Evolutionary conservation across 2,113 vertebrate species (phyloP).

Genomic region (Callipepla californica): DNA sequence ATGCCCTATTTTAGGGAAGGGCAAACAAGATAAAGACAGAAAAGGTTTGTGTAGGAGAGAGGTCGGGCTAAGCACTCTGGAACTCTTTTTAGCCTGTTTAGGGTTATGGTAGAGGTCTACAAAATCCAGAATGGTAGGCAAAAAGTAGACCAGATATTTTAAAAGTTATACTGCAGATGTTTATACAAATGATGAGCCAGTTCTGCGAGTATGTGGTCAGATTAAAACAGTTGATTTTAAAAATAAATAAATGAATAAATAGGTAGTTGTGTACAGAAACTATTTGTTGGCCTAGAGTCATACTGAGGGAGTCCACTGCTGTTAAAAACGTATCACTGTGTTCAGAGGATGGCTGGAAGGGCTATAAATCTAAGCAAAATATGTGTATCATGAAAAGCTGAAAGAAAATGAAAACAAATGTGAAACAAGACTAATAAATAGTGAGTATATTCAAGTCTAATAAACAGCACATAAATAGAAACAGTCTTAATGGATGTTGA

Average conservation of each 20-base stretch:
- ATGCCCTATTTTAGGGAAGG: too few relatives aligned
- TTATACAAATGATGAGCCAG: background rate
- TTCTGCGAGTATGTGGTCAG: background rate
- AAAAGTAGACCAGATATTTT: background rate
- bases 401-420: background rate
- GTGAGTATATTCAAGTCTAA: accelerated
- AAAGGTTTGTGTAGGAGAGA: background rate
- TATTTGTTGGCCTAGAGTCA: background rate
- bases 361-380: background rate
- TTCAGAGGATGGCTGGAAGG: background rate
- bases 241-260: too few relatives aligned
- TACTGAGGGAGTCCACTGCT: background rate
- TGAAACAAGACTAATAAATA: background rate
- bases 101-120: background rate
- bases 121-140: background rate
- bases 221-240: too few relatives aligned
- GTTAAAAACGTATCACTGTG: background rate
- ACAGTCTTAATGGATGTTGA: background rate
- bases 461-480: background rate
- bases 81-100: background rate
- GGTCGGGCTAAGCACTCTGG: accelerated
- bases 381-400: accelerated
- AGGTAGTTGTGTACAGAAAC: background rate
- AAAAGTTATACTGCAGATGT: background rate
- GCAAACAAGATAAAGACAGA: background rate